Evolutionary conservation across 2,113 vertebrate species (phyloP).

Genomic region (Solenodon paradoxus): DNA sequence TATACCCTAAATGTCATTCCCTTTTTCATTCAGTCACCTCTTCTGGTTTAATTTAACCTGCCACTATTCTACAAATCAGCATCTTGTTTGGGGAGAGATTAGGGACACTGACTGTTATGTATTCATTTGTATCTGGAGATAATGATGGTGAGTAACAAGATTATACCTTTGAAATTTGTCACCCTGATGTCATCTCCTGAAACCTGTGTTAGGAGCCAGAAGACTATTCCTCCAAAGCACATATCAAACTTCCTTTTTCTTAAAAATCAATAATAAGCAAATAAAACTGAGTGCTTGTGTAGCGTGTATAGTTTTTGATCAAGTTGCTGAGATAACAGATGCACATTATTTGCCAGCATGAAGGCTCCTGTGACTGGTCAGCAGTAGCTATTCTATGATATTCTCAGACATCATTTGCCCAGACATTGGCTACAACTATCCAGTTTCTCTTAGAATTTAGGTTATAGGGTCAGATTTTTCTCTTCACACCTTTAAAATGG

Average conservation of each 20-base stretch:
- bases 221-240: slow-evolving; percentile 45
- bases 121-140: not conserved
- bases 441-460: not conserved
- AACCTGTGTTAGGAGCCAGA: slow-evolving; percentile 1
- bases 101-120: not conserved
- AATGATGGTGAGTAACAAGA: not conserved
- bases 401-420: not conserved
- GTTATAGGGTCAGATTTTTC: not conserved
- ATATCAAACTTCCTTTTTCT: not conserved
- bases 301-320: not conserved
- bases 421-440: not conserved
- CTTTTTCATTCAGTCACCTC: slow-evolving; percentile 48
- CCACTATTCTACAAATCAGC: slow-evolving; percentile 38
- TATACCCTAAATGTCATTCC: slow-evolving; percentile 71
- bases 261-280: not conserved
- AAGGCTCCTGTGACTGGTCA: not conserved
- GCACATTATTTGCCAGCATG: not conserved
- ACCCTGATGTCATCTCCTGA: not conserved
- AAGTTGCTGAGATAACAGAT: slow-evolving; percentile 25
- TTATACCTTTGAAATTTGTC: not conserved
- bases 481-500: not conserved
- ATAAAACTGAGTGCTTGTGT: not conserved
- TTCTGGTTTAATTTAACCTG: slow-evolving; percentile 51
- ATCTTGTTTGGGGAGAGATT: not conserved
- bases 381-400: not conserved